Conservation (phyloP, 2,113 vertebrate species). For the Ceratotherium simum region DNA sequence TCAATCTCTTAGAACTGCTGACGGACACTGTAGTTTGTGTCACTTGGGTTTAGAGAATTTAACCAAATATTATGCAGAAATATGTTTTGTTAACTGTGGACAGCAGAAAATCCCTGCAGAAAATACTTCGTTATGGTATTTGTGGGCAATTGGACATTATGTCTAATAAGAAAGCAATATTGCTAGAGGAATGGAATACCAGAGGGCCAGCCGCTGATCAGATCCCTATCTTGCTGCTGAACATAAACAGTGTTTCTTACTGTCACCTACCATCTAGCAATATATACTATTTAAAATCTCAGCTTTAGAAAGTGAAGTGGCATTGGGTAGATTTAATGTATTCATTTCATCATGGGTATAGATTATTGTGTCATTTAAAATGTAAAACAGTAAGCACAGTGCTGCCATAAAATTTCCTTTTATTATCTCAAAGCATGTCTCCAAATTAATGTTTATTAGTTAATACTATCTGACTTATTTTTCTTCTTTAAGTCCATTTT, state of each 20-base stretch:
- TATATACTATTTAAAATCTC: background rate
- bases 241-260: background rate
- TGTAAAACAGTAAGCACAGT: background rate
- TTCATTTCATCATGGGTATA: background rate
- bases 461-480: background rate
- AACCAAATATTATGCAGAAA: background rate
- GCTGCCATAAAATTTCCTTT: constrained; percentile 18
- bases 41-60: constrained; percentile 32
- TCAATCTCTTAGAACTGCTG: constrained; percentile 2
- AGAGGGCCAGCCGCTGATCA: background rate
- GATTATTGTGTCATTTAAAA: constrained; percentile 6
- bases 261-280: background rate
- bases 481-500: constrained; percentile 36
- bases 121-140: background rate
- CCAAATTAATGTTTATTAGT: constrained; percentile 41
- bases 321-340: background rate
- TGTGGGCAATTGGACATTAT: background rate
- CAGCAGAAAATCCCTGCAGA: background rate
- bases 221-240: background rate
- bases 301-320: background rate
- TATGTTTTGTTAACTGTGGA: background rate
- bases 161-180: background rate
- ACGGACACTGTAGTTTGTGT: background rate
- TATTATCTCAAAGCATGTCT: constrained; percentile 17
- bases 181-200: background rate